Evolutionary conservation across 1,140 invertebrate species (phyloP).

Genomic region (Zaprionus capensis): DNA sequence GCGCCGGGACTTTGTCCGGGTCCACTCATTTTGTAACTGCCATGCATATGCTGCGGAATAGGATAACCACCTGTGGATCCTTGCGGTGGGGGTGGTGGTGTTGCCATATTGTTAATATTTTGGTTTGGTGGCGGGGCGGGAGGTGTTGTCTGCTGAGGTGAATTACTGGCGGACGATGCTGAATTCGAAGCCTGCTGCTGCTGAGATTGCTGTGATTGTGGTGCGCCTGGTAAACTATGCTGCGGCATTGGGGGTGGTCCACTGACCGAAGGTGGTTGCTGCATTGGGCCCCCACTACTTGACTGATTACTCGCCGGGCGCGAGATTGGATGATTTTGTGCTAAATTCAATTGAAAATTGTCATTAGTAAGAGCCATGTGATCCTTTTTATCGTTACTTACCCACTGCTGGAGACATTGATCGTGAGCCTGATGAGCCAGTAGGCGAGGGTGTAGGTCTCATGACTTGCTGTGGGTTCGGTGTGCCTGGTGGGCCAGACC

Average conservation of each 20-base stretch:
- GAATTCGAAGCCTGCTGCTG: constrained; percentile 81
- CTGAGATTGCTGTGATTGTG: constrained; percentile 78
- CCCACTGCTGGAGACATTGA: constrained; percentile 98
- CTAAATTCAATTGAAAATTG: constrained; percentile 40
- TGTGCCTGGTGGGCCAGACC: constrained; percentile 89
- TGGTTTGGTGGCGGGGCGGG: constrained; percentile 86
- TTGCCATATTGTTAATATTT: constrained; percentile 84
- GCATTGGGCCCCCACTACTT: constrained; percentile 85
- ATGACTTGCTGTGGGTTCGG: constrained; percentile 88
- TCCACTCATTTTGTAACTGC: constrained; percentile 78
- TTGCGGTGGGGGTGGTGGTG: constrained; percentile 84
- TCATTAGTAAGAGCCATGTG: not conserved
- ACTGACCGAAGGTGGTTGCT: constrained; percentile 86
- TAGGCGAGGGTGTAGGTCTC: constrained; percentile 96
- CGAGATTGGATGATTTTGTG: constrained; percentile 82
- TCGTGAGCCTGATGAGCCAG: constrained; percentile 94
- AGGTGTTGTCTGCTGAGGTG: constrained; percentile 77
- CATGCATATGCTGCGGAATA: constrained; percentile 81
- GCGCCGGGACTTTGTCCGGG: constrained; percentile 75
- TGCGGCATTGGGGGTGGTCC: constrained; percentile 89
- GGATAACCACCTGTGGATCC: constrained; percentile 73
- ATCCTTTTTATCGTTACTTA: constrained; percentile 85
- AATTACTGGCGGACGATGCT: constrained; percentile 77
- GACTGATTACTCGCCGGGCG: constrained; percentile 95
- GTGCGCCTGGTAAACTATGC: constrained; percentile 57